Conservation (phyloP, 2,888 invertebrate genomes). For the Papilio demoleus region DNA sequence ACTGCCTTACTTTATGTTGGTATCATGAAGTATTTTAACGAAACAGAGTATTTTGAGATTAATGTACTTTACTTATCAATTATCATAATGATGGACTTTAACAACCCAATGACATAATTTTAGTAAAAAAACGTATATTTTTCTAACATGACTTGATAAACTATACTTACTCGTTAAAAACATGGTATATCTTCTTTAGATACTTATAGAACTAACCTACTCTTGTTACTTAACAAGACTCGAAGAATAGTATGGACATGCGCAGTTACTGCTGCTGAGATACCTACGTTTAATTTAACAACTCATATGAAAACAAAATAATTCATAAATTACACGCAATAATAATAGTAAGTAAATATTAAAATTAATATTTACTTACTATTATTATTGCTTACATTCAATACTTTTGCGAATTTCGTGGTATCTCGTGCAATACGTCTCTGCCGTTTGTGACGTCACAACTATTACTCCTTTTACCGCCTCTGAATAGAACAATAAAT, state of each 20-base stretch:
- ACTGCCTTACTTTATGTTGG: constrained; percentile 10
- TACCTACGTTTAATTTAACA: too few species aligned
- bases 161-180: too few species aligned
- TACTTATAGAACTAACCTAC: too few species aligned
- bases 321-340: too few species aligned
- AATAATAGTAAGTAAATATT: neutral
- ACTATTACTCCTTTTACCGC: constrained; percentile 32
- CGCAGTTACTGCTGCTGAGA: too few species aligned
- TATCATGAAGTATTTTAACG: neutral
- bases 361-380: neutral
- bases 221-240: too few species aligned
- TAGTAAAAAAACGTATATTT: too few species aligned
- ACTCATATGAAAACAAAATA: too few species aligned
- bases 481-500: constrained; percentile 31
- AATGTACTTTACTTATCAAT: neutral
- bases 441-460: constrained; percentile 11
- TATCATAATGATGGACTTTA: neutral
- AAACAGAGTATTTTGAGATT: neutral
- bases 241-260: too few species aligned
- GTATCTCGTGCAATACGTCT: constrained; percentile 16
- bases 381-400: neutral
- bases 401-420: neutral
- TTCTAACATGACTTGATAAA: too few species aligned
- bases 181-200: too few species aligned
- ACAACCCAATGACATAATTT: too few species aligned